Percentiles rank a stretch among this genome's conserved stretches.
phyloP scores from a whole-genome alignment of 1,140 invertebrate species.

The Branchinecta lynchi region DNA sequence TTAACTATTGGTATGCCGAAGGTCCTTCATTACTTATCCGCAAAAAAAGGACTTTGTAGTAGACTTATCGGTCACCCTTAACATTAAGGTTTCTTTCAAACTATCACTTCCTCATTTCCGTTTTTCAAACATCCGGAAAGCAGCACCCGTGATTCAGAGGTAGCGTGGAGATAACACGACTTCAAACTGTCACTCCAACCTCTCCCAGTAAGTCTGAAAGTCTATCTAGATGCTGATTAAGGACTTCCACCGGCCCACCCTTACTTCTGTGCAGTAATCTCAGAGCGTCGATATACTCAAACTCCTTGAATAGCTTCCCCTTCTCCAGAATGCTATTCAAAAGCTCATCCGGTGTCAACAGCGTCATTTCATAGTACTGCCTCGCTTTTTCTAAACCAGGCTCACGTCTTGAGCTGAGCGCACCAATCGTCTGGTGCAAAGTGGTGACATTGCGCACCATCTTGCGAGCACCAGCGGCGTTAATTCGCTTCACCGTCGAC shows the following conservation, averaged over 20 bases:
- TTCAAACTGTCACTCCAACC: constrained; percentile 6
- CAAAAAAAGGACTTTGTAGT: no score
- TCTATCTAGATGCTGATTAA: not conserved
- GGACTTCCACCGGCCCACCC: not conserved
- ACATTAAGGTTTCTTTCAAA: no score
- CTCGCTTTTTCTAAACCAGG: not conserved
- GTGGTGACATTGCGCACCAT: not conserved
- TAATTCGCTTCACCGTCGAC: not conserved
- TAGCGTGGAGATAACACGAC: no score
- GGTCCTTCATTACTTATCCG: no score
- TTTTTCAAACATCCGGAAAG: no score
- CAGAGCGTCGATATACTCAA: not conserved
- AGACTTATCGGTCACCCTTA: no score
- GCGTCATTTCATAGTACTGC: not conserved
- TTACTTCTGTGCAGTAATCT: not conserved
- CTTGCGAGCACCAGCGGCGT: constrained; percentile 2
- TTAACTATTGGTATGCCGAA: no score
- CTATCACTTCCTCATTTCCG: no score
- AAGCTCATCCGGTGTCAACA: not conserved
- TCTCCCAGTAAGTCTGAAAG: not conserved
- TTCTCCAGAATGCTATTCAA: constrained; percentile 5
- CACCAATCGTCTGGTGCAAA: not conserved
- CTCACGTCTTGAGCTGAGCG: not conserved
- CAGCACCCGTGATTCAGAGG: no score
- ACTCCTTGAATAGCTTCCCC: not conserved